Evolutionary conservation across 2,797 vertebrate species (phyloP), one percentile per base, ranked within the genome.

Genomic region (Sebastes ruberrimus): DNA sequence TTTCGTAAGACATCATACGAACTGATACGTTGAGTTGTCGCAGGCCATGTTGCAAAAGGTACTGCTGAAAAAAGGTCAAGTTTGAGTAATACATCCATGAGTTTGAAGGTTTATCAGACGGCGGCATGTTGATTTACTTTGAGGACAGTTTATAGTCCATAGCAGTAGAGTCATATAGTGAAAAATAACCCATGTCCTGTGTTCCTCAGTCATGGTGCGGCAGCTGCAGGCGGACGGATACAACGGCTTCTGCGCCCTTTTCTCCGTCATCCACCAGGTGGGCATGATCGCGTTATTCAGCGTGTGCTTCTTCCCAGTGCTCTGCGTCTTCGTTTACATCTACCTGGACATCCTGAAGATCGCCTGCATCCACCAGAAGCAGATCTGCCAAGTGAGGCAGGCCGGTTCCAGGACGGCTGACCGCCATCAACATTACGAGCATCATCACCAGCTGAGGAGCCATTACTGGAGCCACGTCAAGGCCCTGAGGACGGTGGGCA

Each of bases 331-430:
- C 65, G 61, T 97, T 78, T 99, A 96, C 88, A 97, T 99, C 89
- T 98, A 99, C 94, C 96, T 97, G 2, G 96, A 98, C 94, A 97
- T 99, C 91, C 94, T 99, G 82, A 97, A 97, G 84, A 96, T 98
- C 0, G 97, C 98, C 75, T 96, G 95, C 0, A 59, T 77, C 76
- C 98, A 99, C 14, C 96, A 95, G 79, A 95, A 93, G 84, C 96
- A 96, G 66, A 98, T 99, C 76, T 81, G 35, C 66, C 93, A 91
- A 30, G 94, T 95, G 22, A 84, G 88, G 4, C 93, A 91, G 8
- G 90, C 75, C 0, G 88, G 92, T 3, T 93, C 82, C 22, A 74
- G 91, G 72, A 78, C 65, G 0, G 5, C 35, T 0, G 81, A 78
- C 8, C 42, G 16, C 42, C 22, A 28, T 1, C 55, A 74, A 0